Evolutionary conservation across 2,797 vertebrate species (phyloP).

Genomic region (Pelochelys cantorii): DNA sequence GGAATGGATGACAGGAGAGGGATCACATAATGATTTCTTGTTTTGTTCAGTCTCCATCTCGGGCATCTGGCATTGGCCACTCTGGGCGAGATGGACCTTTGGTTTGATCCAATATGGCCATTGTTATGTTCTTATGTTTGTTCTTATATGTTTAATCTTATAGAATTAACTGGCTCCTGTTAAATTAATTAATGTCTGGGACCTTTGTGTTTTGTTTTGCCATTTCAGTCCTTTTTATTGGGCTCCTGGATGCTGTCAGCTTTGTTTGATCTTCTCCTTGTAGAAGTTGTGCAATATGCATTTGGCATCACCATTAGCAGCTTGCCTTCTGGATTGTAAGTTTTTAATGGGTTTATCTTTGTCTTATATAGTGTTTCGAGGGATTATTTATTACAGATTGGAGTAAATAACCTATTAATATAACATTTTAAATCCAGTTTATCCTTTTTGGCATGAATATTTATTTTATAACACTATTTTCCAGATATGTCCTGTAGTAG

Average conservation of each 20-base stretch:
- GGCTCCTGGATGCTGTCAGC: conserved; percentile 93
- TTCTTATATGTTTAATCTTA: background rate
- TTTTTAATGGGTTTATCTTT: conserved; percentile 26
- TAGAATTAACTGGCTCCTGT: conserved; percentile 10
- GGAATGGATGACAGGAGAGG: too few species aligned
- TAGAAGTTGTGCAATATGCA: conserved; percentile 83
- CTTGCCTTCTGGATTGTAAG: conserved; percentile 95
- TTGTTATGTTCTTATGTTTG: too few species aligned
- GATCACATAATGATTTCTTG: too few species aligned
- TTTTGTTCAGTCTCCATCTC: too few species aligned
- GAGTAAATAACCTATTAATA: background rate
- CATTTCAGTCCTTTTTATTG: conserved; percentile 91
- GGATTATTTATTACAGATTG: conserved; percentile 16
- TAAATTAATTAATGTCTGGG: conserved; percentile 21
- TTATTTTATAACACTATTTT: background rate
- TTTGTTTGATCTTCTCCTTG: conserved; percentile 89
- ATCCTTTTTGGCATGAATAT: background rate
- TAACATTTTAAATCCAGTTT: conserved; percentile 29
- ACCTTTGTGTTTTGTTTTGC: conserved; percentile 9
- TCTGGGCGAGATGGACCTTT: too few species aligned
- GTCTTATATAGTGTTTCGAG: conserved; percentile 10
- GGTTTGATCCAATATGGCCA: too few species aligned
- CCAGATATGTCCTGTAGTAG: background rate
- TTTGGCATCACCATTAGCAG: conserved; percentile 88
- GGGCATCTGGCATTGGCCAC: too few species aligned